Evolutionary conservation across 2,888 invertebrate genomes (phyloP), one percentile per base, ranked within the genome.

Genomic region (Parascotia fuliginaria): DNA sequence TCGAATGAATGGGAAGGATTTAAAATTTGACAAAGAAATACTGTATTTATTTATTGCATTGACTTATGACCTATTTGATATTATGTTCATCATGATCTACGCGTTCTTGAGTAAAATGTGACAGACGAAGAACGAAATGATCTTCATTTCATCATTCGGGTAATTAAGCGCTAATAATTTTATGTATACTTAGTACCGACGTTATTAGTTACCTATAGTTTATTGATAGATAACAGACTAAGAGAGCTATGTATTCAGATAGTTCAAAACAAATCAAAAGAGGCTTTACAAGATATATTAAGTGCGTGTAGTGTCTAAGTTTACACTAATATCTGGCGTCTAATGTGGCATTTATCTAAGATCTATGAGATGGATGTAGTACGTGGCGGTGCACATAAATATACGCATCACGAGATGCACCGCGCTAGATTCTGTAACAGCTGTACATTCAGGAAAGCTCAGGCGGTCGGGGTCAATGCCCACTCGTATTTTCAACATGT

Each of bases 401-500:
- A 86, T 81, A 81, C 78, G 75, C 77, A 80, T 79, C 78, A 64
- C 65, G 68, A 82, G 86, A 85, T 85, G 84, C 82, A 69, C 74
- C 82, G 79, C 79, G 76, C 83, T 85, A 86, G 85, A 81, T 88
- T 84, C 87, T 82, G 81, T 76, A 88, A 85, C 90, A 89, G 91
- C 89, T 90, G 90, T 85, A 80, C 77, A 75, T 83, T 82, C 81
- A 79, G 81, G 72, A 77, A 74, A 66, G 79, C 79, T 78, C 79
- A 76, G 71, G 78, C 83, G 84, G 77, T 83, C 83, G 89, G 89
- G 90, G 90, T 89, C 90, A 90, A 84, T 89, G 90, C 77, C 90
- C 90, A 83, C 78, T 83, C 81, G 91, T 90, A 90, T 91, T 91
- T 91, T 90, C 90, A 90, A 91, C 91, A 90, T 89, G 87, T 89